Percentiles rank a stretch among this genome's conserved stretches.
Evolutionary conservation across 2,113 vertebrate species (phyloP).

Genomic region (Phainopepla nitens): DNA sequence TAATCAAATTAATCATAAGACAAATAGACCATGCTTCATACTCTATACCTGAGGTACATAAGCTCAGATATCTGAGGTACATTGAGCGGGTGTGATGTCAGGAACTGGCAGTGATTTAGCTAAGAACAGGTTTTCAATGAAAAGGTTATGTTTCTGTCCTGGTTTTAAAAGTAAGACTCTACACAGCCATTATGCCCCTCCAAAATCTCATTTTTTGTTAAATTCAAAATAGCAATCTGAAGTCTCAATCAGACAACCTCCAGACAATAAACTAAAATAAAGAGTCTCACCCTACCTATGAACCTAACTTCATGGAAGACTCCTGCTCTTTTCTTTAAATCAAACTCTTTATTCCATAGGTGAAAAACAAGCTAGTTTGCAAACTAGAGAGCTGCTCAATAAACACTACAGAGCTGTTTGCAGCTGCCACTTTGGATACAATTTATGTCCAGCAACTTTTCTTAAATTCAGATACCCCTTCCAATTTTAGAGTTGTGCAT

Average conservation of each 20-base stretch:
- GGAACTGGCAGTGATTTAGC: not conserved
- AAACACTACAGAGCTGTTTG: not conserved
- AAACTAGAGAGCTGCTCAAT: not conserved
- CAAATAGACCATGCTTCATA: not conserved
- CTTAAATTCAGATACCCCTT: not conserved
- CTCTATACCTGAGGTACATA: not conserved
- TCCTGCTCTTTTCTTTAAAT: not conserved
- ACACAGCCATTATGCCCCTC: accelerated
- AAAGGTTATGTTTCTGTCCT: not conserved
- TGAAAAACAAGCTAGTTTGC: not conserved
- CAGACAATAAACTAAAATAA: not conserved
- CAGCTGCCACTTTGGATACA: not conserved
- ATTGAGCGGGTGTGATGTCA: accelerated
- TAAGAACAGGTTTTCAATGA: not conserved
- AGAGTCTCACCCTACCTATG: not conserved
- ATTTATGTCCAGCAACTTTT: not conserved
- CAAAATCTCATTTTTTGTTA: not conserved
- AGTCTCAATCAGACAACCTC: not conserved
- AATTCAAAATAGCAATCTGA: not conserved
- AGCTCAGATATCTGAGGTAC: not conserved
- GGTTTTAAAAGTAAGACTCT: not conserved
- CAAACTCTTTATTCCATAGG: not conserved
- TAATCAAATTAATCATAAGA: not conserved
- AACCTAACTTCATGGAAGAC: not conserved
- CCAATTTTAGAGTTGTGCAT: not conserved